Base-by-base conservation (phyloP, 2,113 vertebrate genomes). In the Archilochus colubris region DNA sequence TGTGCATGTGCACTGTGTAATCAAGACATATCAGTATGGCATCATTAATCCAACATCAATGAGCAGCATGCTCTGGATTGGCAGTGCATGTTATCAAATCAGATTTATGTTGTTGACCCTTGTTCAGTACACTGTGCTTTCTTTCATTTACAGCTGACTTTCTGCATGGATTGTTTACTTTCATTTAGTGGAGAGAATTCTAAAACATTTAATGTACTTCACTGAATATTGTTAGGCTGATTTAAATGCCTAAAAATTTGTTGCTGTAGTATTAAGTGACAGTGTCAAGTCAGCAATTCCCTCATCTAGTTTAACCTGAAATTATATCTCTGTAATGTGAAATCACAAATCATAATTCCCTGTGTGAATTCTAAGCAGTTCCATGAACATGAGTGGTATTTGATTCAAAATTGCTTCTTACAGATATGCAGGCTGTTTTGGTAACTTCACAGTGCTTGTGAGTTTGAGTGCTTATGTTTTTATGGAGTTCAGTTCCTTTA, bases 131-230 rank as follows among this genome's bases (percentile, higher is more conserved):
- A 38, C 58, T 7, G 3, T 86, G 73, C 50, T n/a, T 72, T 31
- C 77, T n/a, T 63, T 72, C 38, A 27, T 70, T 96, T 88, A 74
- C 62, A 89, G 55, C 79, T 94, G 86, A 3, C 87, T 94, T 91
- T 83, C 79, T 88, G 59, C 77, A 61, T 88, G 50, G 5, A 20
- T 63, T 92, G 43, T 66, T 94, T 91, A 18, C 62, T 91, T 91
- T 21, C 30, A 14, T 48, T 86, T 83, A 79, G 38, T 33, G 38
- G 57, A 69, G 28, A 74, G 68, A 89, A 77, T 83, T 40, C 27
- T 80, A 61, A 74, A 85, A 38, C 46, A 18, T 91, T 54, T 8
- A 23, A 1, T 74, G 28, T 67, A 40, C 88, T 91, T 87, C 23
- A 53, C 31, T 85, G 74, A 57, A 25, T 78, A 10, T 48, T 81